Evolutionary conservation across 1,140 invertebrate species (phyloP).

Genomic region (Nasonia longicornis): DNA sequence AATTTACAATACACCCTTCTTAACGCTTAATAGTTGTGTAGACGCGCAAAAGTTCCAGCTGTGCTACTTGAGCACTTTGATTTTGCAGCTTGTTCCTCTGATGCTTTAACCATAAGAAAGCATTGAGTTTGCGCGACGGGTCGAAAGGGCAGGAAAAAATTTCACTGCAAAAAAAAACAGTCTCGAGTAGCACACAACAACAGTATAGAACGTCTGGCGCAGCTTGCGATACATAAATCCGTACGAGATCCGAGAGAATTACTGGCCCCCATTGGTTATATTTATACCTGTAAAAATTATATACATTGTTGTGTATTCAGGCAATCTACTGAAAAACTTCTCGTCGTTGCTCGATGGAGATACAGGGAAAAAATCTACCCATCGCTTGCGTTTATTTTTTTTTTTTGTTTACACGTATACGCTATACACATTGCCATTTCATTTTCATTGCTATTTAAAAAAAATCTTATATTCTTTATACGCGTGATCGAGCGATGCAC

Average conservation of each 20-base stretch:
- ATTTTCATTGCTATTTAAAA: constrained; percentile 15
- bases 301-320: constrained; percentile 43
- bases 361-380: constrained; percentile 18
- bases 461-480: constrained; percentile 11
- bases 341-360: constrained; percentile 15
- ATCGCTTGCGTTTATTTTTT: background rate
- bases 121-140: background rate
- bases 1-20: constrained; percentile 55
- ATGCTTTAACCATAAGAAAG: background rate
- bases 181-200: background rate
- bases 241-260: constrained; percentile 70
- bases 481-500: constrained; percentile 8
- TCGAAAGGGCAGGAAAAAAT: background rate
- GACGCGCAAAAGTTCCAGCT: constrained; percentile 55
- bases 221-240: constrained; percentile 64
- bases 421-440: background rate
- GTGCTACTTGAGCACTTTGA: background rate
- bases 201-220: constrained; percentile 51
- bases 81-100: background rate
- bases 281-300: constrained; percentile 43
- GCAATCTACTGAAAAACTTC: constrained; percentile 31
- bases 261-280: constrained; percentile 67
- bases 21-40: constrained; percentile 64
- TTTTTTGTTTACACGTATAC: background rate
- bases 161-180: background rate